Base-by-base conservation (phyloP, 2,797 vertebrate species). In the Rhyacichthys aspro region DNA sequence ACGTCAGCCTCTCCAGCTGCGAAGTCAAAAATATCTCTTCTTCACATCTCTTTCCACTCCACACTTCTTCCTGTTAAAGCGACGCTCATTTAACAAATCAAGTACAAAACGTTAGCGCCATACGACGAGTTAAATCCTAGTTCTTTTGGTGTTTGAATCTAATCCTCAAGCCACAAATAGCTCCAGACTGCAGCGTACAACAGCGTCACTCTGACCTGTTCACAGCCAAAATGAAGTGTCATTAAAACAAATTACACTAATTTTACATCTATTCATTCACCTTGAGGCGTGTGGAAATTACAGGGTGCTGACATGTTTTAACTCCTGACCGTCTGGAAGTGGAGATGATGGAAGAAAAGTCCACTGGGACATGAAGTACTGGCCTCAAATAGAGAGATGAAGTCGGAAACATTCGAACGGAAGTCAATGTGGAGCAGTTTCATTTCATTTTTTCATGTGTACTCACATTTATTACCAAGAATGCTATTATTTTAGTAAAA, bases 21-120 rank as follows among this genome's bases (percentile, higher is more conserved):
- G 58, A 75, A 82, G 74, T 77, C 63, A 57, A 53, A 81, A 78
- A 79, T 70, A 82, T 64, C 71, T 74, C 63, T 18, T 18, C 61
- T 55, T 16, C 47, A 58, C 52, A 32, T n/a, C n/a, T 74, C 63
- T 18, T 18, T 46, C 43, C 43, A 46, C 61, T 55, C 19, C 47
- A 58, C 52, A 32, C 41, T 32, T 45, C 39, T 37, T 60, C 63
- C 16, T 55, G 34, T 11, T 11, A 39, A 39, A 14, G 10, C 14
- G 2, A 39, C 7, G 10, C 52, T 55, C 11, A 49, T 56, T 63
- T 14, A 39, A 67, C 52, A 55, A 33, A 38, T 14, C 43, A n/a
- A 9, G 37, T 41, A 7, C 6, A 39, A 59, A 2, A 0, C 12
- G 23, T 1, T 7, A 15, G n/a, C 38, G 4, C 5, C 38, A 39